Percentiles rank a stretch among this genome's conserved stretches.
Conservation (phyloP, 2,797 vertebrate genomes). For the Prionace glauca region DNA sequence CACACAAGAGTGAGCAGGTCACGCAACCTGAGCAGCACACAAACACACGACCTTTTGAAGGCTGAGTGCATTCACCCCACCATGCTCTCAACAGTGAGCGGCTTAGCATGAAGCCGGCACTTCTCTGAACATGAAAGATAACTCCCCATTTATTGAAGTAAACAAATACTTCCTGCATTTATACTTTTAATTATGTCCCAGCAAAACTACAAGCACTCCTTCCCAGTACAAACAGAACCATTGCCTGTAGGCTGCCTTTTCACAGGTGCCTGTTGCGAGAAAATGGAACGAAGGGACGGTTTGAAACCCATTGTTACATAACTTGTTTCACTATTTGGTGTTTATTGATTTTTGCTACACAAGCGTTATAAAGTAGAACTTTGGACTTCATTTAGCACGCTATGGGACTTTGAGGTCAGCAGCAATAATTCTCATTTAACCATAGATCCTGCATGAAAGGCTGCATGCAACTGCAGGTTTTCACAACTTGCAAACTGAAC, state of each 20-base stretch:
- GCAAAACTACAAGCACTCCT: constrained; percentile 44
- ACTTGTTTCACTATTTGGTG: constrained; percentile 56
- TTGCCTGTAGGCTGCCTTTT: constrained; percentile 54
- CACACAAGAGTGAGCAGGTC: constrained; percentile 14
- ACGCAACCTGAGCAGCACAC: constrained; percentile 20
- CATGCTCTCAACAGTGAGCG: constrained; percentile 47
- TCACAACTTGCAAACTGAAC: neutral
- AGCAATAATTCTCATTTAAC: neutral
- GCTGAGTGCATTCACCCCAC: neutral
- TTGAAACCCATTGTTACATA: constrained; percentile 59
- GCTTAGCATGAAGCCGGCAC: constrained; percentile 52
- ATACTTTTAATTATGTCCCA: constrained; percentile 53
- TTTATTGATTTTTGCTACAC: constrained; percentile 80
- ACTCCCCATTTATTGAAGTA: constrained; percentile 52
- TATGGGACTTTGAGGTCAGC: constrained; percentile 58
- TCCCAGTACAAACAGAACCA: constrained; percentile 61
- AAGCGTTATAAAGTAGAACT: constrained; percentile 66
- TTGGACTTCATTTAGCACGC: constrained; percentile 63
- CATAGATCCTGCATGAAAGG: neutral
- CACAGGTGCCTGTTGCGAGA: constrained; percentile 49
- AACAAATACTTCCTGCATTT: constrained; percentile 66
- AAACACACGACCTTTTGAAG: constrained; percentile 13
- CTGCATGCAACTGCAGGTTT: constrained; percentile 26
- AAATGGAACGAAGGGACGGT: constrained; percentile 44
- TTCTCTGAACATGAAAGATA: constrained; percentile 51